Base-by-base conservation (phyloP, 2,888 invertebrate genomes). In the Venusia cambrica region DNA sequence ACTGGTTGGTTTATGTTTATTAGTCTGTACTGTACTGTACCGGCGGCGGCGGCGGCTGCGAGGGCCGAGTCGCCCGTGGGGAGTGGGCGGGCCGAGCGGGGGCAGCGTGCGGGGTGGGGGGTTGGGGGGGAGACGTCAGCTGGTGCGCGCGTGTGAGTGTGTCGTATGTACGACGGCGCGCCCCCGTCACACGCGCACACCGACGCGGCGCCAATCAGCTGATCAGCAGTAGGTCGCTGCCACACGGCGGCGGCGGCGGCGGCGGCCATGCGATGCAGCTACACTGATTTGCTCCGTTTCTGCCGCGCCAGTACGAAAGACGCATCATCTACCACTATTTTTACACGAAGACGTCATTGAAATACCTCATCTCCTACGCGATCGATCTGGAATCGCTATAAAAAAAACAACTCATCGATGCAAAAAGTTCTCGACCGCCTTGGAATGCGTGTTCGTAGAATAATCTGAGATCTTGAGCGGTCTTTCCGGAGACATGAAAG, bases 401-500 rank as follows among this genome's bases (percentile, higher is more conserved):
- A 27, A 30, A 42, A 35, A 29, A 36, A 26, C 22, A 24, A 10
- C 8, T 25, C 16, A 21, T 38, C 19, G 21, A 38, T 18, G 40
- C 38, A 38, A 44, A 38, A 48, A 46, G 33, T 35, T 35, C 20
- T 30, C 33, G 35, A 19, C 32, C 18, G 30, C 38, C 29, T 39
- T 19, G 45, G 34, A 20, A 38, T 42, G 37, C 34, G 29, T 47
- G 34, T 42, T 47, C 48, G 43, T 45, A 44, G 39, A 44, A 64
- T 62, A 61, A 65, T 66, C 65, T 69, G 60, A 73, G 70, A 73
- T 73, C 66, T 66, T 66, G 58, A 70, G 65, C 67, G 69, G 63
- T 74, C 67, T 64, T 62, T 71, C 68, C 70, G 62, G 62, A 65
- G 61, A 74, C 71, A 72, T 74, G 69, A 77, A 77, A 78, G 78